A percentile compares a stretch with the other conserved stretches of the same genome.
Evolutionary conservation across 1,140 invertebrate genomes (phyloP).

Genomic region (Drosophila melanica): DNA sequence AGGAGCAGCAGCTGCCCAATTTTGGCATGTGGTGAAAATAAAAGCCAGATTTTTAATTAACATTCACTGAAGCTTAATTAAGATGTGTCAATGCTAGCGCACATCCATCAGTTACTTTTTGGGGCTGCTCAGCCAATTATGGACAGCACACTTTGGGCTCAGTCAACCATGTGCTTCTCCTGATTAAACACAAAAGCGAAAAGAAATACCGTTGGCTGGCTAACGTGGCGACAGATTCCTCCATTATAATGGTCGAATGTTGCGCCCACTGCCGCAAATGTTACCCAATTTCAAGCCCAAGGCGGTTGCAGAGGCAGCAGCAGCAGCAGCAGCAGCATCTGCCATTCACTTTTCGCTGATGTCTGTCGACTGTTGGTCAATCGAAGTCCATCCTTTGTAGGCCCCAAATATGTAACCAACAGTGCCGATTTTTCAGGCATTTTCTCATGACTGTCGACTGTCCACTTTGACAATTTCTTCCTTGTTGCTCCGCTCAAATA

Average conservation of each 20-base stretch:
- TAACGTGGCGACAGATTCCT: conserved; percentile 23
- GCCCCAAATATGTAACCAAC: conserved; percentile 34
- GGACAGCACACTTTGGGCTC: conserved; percentile 15
- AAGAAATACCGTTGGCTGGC: conserved; percentile 13
- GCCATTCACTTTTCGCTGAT: conserved; percentile 71
- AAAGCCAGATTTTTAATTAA: conserved; percentile 38
- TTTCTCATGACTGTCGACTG: conserved; percentile 53
- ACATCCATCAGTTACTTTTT: conserved; percentile 20
- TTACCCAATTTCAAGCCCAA: conserved; percentile 64
- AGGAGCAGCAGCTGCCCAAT: conserved; percentile 5
- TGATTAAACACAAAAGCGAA: conserved; percentile 31
- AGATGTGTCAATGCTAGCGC: conserved; percentile 25
- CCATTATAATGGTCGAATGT: conserved; percentile 51
- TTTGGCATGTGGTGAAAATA: background rate
- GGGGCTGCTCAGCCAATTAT: conserved; percentile 10
- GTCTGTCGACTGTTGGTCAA: conserved; percentile 38
- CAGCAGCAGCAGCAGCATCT: conserved; percentile 42
- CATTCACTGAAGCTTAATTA: conserved; percentile 35
- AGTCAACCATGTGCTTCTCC: conserved; percentile 18
- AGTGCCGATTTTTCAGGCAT: conserved; percentile 44
- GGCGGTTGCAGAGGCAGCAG: conserved; percentile 30
- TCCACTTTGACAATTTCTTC: conserved; percentile 69
- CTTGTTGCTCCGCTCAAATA: conserved; percentile 48
- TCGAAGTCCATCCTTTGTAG: conserved; percentile 55
- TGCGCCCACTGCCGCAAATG: conserved; percentile 55